Evolutionary conservation across 2,888 invertebrate species (phyloP), one percentile per base, ranked within the genome.

Genomic region (Ischnus inquisitorius): DNA sequence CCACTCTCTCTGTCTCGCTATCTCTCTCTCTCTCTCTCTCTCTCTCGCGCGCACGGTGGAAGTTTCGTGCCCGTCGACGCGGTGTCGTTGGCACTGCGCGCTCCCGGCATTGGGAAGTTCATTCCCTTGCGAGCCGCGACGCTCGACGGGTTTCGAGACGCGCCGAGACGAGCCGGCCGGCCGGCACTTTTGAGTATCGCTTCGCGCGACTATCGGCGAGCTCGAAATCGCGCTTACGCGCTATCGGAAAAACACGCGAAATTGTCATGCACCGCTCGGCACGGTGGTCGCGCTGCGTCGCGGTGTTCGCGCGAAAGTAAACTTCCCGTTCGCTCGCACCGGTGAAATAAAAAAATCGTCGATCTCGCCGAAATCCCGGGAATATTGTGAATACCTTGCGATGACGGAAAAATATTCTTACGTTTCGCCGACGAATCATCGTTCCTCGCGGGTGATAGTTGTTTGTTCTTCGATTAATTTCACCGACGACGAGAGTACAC

Each of bases 111-210:
- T 60, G 80, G 74, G 51, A 83, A 54, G 79, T 86, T 84, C 87
- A 86, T 83, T 86, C 85, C 71, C 65, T 75, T 80, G 62, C 71
- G 65, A 60, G 72, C 71, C 65, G 84, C 83, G 84, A 81, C 51
- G 62, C 74, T 39, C 62, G 76, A 62, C 76, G 67, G 78, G 34
- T 79, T 72, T 68, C n/a, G 62, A 43, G 46, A 14, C 43, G 51
- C 34, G 74, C 41, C 28, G 43, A n/a, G 25, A 22, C 19, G n/a
- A 48, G 34, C 74, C 82, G 82, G 68, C 77, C 68, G 72, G 62
- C 62, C 74, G 82, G 68, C 48, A 19, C 51, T 41, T 19, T 77
- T 60, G 57, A 67, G 43, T 22, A 25, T 57, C 71, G 48, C 60
- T 62, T 19, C 8, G 12, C 0, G 25, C n/a, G 43, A 65, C 39